phyloP scores from a whole-genome alignment of 2,888 invertebrate species.

The Nycteola revayana region DNA sequence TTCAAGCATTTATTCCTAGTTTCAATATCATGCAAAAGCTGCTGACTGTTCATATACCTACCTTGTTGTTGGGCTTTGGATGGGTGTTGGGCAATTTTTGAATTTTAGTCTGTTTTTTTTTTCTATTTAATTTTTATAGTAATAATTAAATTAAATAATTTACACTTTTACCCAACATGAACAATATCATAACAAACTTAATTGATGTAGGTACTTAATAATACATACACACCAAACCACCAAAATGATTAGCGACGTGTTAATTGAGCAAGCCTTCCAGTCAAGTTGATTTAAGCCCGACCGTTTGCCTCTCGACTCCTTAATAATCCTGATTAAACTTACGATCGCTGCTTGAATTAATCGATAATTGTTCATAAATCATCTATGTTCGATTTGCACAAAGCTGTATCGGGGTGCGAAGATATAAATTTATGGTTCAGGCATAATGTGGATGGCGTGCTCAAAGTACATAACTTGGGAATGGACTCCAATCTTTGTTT shows the following conservation, averaged over 20 bases:
- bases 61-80: no score
- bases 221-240: no score
- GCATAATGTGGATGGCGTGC: slow-evolving; percentile 73
- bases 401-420: slow-evolving; percentile 78
- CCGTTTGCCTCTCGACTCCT: slow-evolving; percentile 54
- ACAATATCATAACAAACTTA: no score
- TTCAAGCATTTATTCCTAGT: no score
- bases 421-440: slow-evolving; percentile 70
- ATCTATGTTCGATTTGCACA: slow-evolving; percentile 78
- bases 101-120: no score
- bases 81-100: no score
- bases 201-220: no score
- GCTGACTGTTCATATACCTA: no score
- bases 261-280: slow-evolving; percentile 46
- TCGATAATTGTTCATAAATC: slow-evolving; percentile 82
- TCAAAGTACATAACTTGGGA: slow-evolving; percentile 66
- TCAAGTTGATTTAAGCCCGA: slow-evolving; percentile 52
- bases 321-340: slow-evolving; percentile 76
- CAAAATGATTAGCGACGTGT: slow-evolving; percentile 30
- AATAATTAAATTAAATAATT: no score
- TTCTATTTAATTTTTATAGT: no score
- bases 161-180: no score
- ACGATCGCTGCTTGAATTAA: slow-evolving; percentile 81
- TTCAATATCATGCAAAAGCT: no score
- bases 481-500: slow-evolving; percentile 65